Conservation (phyloP, 2,888 invertebrate species). For the Spodoptera littoralis region DNA sequence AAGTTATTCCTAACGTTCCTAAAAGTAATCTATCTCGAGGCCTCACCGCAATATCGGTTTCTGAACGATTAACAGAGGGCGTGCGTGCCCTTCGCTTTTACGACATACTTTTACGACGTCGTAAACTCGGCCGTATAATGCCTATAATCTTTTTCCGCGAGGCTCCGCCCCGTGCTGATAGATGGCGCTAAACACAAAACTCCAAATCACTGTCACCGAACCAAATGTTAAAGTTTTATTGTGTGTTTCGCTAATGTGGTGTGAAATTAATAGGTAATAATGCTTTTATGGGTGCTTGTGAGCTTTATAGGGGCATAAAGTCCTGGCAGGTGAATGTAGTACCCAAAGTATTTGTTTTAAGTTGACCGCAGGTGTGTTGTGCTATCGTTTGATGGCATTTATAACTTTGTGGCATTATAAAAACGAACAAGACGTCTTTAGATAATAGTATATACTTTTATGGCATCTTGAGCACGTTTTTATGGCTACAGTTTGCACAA, state of each 20-base stretch:
- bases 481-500: slow-evolving; percentile 45
- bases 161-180: slow-evolving; percentile 71
- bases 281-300: slow-evolving; percentile 86
- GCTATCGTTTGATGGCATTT: slow-evolving; percentile 67
- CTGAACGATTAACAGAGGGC: slow-evolving; percentile 89
- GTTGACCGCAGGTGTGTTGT: slow-evolving; percentile 76
- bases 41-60: slow-evolving; percentile 88
- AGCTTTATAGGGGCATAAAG: slow-evolving; percentile 85
- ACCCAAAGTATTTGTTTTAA: slow-evolving; percentile 81
- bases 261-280: slow-evolving; percentile 89
- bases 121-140: slow-evolving; percentile 86
- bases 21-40: slow-evolving; percentile 86
- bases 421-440: slow-evolving; percentile 56
- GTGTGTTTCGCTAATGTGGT: slow-evolving; percentile 88
- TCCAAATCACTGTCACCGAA: slow-evolving; percentile 83
- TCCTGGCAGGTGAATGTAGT: slow-evolving; percentile 79
- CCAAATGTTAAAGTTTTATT: slow-evolving; percentile 87
- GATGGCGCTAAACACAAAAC: slow-evolving; percentile 85
- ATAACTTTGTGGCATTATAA: slow-evolving; percentile 69
- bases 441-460: slow-evolving; percentile 55
- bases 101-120: slow-evolving; percentile 87
- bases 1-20: slow-evolving; percentile 83
- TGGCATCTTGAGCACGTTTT: slow-evolving; percentile 46
- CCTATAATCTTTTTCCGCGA: slow-evolving; percentile 86
- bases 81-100: slow-evolving; percentile 88